Evolutionary conservation across 30 jellyfish, hydroid and myxozoan genomes (phyloP), one percentile per base, ranked within the genome.

Genomic region (Aurelia sp.): DNA sequence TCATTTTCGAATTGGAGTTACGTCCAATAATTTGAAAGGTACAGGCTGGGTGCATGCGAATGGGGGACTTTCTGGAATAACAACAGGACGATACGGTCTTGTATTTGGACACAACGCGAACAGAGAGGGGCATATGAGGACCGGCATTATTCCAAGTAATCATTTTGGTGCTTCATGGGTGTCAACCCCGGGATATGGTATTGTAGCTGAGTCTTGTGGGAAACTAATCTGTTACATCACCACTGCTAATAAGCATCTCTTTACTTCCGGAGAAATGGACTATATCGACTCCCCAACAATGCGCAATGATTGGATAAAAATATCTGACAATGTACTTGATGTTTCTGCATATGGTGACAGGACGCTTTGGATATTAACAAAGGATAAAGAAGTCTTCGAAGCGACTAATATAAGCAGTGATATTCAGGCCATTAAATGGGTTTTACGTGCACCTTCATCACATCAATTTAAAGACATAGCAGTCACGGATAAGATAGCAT

Each of bases 331-430:
- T 67, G 91, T 55, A 24, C 19, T 44, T 3, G 52, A 51, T 19
- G 47, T 81, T 4, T 55, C 91, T 11, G 91, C 91, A 3, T 81
- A 81, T 52, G 91, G 84, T 18, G 76, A 81, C 24, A 67, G 67
- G 22, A 81, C 72, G 9, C 75, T 81, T 9, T 81, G 91, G 91
- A 81, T 65, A 67, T 21, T 68, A 31, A 75, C 52, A 53, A 6
- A 58, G 31, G 58, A 30, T 35, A 76, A 75, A 18, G 59, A 22
- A 8, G 35, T 64, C 15, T 81, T 82, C 76, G 91, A 81, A 41
- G 91, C 91, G 0, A 76, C 58, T 44, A 47, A 81, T 65, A 76
- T 81, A 21, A 52, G 13, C 22, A 83, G 69, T 52, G 61, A 58
- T 16, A 50, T 81, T 35, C 27, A 22, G 19, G 57, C 19, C 50